Percentiles rank a stretch among this genome's conserved stretches.
Conservation (phyloP, 2,113 vertebrate species). For the Alces alces region DNA sequence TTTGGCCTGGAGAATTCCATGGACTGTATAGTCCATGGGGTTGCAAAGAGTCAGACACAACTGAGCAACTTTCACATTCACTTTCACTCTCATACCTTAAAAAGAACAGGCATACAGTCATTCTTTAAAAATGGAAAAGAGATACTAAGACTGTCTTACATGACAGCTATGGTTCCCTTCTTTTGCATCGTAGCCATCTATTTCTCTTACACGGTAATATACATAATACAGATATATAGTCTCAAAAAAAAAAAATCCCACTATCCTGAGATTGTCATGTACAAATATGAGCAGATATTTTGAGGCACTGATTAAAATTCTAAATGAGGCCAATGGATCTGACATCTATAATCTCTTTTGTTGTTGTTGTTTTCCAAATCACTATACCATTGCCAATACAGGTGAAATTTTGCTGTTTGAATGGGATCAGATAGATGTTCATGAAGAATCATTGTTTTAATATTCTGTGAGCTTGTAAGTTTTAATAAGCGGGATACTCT, state of each 20-base stretch:
- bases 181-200: neutral
- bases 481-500: neutral
- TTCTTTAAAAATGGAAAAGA: neutral
- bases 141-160: neutral
- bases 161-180: neutral
- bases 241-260: neutral
- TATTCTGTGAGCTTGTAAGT: neutral
- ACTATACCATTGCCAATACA: neutral
- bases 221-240: too few species aligned
- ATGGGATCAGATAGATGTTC: neutral
- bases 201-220: neutral
- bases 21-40: neutral
- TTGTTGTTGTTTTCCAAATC: neutral
- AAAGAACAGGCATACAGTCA: neutral
- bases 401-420: neutral
- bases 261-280: neutral
- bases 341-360: neutral
- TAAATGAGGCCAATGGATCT: neutral
- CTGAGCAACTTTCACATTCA: neutral
- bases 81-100: neutral
- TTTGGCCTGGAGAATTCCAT: neutral
- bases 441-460: neutral
- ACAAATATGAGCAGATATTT: neutral
- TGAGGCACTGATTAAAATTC: neutral
- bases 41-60: neutral